Percentiles rank a stretch among this genome's conserved stretches.
These are phyloP conservation scores for Neolamprologus hecqui DNA, from an alignment of 2,113 vertebrate species.

Conservation along the genomic window DNA sequence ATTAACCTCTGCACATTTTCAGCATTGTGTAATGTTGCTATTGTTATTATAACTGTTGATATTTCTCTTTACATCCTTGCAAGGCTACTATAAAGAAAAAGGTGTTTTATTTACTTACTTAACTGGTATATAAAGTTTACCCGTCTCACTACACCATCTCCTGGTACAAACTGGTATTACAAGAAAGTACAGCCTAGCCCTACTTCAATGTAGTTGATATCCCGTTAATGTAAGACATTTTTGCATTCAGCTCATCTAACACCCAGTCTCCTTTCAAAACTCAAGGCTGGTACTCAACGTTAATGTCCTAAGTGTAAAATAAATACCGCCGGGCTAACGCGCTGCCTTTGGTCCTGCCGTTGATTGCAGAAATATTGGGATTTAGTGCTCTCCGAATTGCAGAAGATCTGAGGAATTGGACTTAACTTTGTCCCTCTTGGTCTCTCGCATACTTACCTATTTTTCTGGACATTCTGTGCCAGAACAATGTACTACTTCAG, in stretches of 20 bases:
- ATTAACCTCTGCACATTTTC: background rate
- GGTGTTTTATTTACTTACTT: background rate
- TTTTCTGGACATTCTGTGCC: background rate
- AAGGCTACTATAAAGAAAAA: background rate
- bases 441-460: background rate
- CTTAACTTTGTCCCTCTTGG: background rate
- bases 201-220: background rate
- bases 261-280: fast-evolving
- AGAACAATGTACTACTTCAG: background rate
- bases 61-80: background rate
- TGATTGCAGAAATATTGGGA: background rate
- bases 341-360: background rate
- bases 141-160: background rate
- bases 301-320: background rate
- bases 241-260: background rate
- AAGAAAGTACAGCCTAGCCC: background rate
- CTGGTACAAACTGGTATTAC: background rate
- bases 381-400: fast-evolving
- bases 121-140: background rate
- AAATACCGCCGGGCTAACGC: fast-evolving
- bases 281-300: background rate
- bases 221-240: background rate
- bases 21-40: background rate
- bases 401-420: background rate
- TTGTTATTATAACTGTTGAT: background rate